Conservation (phyloP, 1,140 invertebrate species). For the Scaptomyza hsui region DNA sequence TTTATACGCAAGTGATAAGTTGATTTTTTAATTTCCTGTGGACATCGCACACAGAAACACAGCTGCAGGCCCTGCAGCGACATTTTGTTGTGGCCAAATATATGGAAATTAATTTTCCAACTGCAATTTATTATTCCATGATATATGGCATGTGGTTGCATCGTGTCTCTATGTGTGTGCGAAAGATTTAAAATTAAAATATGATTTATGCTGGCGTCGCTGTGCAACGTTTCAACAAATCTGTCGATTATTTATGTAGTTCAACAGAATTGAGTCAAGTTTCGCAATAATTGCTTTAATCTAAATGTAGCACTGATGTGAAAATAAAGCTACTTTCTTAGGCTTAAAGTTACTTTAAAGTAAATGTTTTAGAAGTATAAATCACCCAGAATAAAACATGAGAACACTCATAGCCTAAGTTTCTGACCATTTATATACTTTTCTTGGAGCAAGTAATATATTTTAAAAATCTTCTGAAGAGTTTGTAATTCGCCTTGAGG, state of each 20-base stretch:
- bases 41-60: constrained; percentile 37
- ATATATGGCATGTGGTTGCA: constrained; percentile 45
- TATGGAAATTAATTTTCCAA: constrained; percentile 69
- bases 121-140: constrained; percentile 62
- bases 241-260: background rate
- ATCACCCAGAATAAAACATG: too few species aligned
- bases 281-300: background rate
- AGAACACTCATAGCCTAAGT: too few species aligned
- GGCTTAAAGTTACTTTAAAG: too few species aligned
- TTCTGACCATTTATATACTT: too few species aligned
- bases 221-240: constrained; percentile 7
- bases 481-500: background rate
- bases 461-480: too few species aligned
- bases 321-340: background rate
- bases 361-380: background rate
- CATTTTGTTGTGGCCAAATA: constrained; percentile 37
- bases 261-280: background rate
- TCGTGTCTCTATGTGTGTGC: background rate
- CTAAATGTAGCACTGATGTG: background rate
- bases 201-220: constrained; percentile 52
- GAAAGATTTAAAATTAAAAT: constrained; percentile 51
- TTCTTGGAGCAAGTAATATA: too few species aligned
- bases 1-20: constrained; percentile 25
- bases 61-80: background rate
- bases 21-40: constrained; percentile 69